Base-by-base conservation (phyloP, 1,140 invertebrate species). In the Drosophila bifasciata region DNA sequence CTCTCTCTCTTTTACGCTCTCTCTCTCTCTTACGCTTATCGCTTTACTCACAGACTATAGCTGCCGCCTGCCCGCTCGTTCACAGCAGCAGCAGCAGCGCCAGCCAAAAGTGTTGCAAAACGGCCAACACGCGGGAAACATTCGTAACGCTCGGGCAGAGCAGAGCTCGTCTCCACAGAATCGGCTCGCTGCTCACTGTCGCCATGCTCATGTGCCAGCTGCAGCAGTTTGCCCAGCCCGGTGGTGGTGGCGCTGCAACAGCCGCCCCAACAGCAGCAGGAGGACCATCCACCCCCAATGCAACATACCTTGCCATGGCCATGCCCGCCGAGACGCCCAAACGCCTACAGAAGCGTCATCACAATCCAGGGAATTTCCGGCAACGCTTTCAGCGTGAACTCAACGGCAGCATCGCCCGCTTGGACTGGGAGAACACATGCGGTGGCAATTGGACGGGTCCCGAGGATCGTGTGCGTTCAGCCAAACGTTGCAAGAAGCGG, bases 381-480 rank as follows among this genome's bases (percentile, higher is more conserved):
- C 40, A 53, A 6, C 16, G 40, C 5, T 89, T 89, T 48, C 48
- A 60, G 3, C n/a, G 23, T 8, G 61, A 67, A 8, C 64, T 89
- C 16, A 71, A 55, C 21, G 68, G 45, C 28, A 51, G 56, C 46
- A 52, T 5, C 1, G 8, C 36, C 16, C 21, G 23, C 0, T 21
- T 79, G 23, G 74, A 76, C 3, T 89, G 85, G 85, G 63, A 52
- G 39, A 89, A 89, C 23, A 68, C 62, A 5, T 89, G 85, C 51
- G 64, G 67, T 2, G 85, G 85, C 50, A 68, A 51, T 16, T 84
- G 46, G 43, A 49, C 28, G 3, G 69, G 43, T 0, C 13, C 16
- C 3, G 44, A 19, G 0, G 23, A 36, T 1, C 5, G 3, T 15
- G 43, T 7, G 2, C 19, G 1, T 1, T 7, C 7, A 9, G 2